Percentiles rank a stretch among this genome's conserved stretches.
Conservation (phyloP, 2,113 vertebrate genomes). For the Morphnarchus princeps region DNA sequence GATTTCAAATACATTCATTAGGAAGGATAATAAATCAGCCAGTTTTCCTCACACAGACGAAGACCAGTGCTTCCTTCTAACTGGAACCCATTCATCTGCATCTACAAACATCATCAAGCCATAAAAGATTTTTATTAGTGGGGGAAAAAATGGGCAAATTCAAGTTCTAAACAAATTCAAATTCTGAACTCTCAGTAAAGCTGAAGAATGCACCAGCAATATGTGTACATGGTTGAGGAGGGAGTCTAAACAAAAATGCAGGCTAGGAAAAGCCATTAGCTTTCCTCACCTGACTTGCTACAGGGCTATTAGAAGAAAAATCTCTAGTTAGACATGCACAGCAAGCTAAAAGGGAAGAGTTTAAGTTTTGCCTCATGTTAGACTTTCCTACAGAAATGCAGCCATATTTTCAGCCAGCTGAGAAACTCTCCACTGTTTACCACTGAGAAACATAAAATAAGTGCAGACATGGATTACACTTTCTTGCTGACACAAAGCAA, state of each 20-base stretch:
- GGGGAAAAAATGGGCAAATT: not conserved
- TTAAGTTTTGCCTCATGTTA: not conserved
- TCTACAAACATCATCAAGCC: accelerated
- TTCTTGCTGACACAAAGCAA: not conserved
- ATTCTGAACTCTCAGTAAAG: not conserved
- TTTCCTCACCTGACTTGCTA: not conserved
- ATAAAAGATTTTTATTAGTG: accelerated
- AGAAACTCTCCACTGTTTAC: not conserved
- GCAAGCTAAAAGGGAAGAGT: not conserved
- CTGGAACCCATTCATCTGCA: not conserved
- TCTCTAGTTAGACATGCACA: not conserved
- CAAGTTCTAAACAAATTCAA: not conserved
- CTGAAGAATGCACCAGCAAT: not conserved
- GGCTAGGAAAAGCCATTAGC: not conserved
- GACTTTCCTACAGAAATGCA: not conserved
- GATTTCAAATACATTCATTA: accelerated
- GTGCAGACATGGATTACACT: not conserved
- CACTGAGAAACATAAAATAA: not conserved
- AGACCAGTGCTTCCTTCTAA: not conserved
- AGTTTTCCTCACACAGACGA: not conserved
- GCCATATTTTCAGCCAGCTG: not conserved
- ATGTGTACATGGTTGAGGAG: accelerated
- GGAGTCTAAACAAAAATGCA: accelerated
- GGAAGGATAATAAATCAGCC: accelerated
- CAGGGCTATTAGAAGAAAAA: not conserved